Conservation (phyloP, 2,888 invertebrate species). For the Nebria salina region DNA sequence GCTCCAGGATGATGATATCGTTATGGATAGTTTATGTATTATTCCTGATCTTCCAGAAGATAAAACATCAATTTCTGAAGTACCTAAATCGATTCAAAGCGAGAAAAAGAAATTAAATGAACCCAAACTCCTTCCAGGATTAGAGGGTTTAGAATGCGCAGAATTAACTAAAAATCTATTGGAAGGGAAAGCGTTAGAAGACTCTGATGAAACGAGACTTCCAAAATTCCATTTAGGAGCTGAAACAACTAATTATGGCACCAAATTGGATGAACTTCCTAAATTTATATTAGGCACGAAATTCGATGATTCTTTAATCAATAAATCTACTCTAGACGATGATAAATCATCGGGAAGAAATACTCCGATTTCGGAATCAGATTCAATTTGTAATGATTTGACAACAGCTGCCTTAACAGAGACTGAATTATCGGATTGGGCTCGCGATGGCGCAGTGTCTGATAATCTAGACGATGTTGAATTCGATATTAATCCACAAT, state of each 20-base stretch:
- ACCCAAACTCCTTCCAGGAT: slow-evolving; percentile 59
- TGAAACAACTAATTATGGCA: too few relatives aligned
- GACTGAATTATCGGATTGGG: slow-evolving; percentile 91
- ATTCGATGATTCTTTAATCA: slow-evolving; percentile 32
- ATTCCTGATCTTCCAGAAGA: slow-evolving; percentile 31
- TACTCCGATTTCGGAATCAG: slow-evolving; percentile 69
- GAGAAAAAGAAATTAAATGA: slow-evolving; percentile 61
- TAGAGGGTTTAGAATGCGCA: slow-evolving; percentile 51
- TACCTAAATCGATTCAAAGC: slow-evolving; percentile 57
- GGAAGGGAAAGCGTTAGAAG: slow-evolving; percentile 59
- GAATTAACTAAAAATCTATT: slow-evolving; percentile 53
- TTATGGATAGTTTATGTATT: slow-evolving; percentile 52
- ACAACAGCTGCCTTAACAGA: slow-evolving; percentile 81
- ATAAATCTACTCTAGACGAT: slow-evolving; percentile 41
- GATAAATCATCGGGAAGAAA: slow-evolving; percentile 58
- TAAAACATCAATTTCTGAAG: slow-evolving; percentile 49
- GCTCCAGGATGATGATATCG: slow-evolving; percentile 50
- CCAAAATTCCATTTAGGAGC: slow-evolving; percentile 52
- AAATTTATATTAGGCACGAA: too few relatives aligned
- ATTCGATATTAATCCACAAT: slow-evolving; percentile 67
- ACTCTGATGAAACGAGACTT: slow-evolving; percentile 51
- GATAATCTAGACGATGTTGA: slow-evolving; percentile 78
- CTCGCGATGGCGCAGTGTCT: slow-evolving; percentile 80
- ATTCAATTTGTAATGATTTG: slow-evolving; percentile 72
- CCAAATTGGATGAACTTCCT: too few relatives aligned